Conservation (phyloP, 2,888 invertebrate species). For the Trachelus tabidus region DNA sequence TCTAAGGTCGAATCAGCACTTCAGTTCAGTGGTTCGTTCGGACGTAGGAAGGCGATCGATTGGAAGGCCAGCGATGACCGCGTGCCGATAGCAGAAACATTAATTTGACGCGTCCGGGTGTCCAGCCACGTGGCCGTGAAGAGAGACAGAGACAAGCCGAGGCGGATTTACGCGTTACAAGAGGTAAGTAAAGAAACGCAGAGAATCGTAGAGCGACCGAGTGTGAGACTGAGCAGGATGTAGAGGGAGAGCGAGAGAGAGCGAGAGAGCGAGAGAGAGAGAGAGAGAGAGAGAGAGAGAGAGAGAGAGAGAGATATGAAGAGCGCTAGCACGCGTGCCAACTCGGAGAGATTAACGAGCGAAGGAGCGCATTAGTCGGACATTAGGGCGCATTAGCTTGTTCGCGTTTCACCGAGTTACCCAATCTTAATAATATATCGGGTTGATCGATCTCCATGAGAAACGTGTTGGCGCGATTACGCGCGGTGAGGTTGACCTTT, state of each 20-base stretch:
- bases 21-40: not conserved
- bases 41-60: not conserved
- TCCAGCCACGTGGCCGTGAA: not conserved
- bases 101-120: not conserved
- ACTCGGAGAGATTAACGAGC: conserved; percentile 18
- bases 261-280: not conserved
- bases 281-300: not conserved
- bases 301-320: no score
- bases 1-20: not conserved
- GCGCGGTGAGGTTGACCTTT: not conserved
- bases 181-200: not conserved
- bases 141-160: not conserved
- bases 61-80: not conserved
- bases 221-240: not conserved
- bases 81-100: not conserved
- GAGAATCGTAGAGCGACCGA: not conserved
- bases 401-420: not conserved
- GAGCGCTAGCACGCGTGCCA: not conserved
- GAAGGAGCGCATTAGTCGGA: conserved; percentile 30
- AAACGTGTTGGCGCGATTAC: not conserved
- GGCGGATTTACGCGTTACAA: not conserved
- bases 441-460: not conserved
- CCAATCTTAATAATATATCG: not conserved
- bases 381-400: conserved; percentile 44
- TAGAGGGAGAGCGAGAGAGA: not conserved